phyloP scores from a whole-genome alignment of 1,140 invertebrate genomes.

The Metopolophium dirhodum region DNA sequence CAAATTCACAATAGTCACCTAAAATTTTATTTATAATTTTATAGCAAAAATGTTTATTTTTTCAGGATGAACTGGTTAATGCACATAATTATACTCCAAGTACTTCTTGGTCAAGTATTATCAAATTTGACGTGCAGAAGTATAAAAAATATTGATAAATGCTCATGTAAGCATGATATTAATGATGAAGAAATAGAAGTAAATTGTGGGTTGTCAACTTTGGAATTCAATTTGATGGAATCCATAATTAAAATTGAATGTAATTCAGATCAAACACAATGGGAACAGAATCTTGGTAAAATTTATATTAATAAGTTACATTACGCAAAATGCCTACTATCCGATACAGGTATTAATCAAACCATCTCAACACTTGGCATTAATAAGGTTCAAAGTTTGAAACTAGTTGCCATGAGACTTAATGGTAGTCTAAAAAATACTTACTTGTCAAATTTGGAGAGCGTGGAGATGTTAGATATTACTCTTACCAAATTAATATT shows the following conservation, averaged over 20 bases:
- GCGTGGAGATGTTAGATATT: neutral
- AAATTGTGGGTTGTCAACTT: neutral
- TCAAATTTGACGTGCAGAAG: neutral
- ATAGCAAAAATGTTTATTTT: neutral
- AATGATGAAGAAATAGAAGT: slow-evolving; percentile 32
- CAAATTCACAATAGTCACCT: neutral
- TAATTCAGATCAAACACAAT: slow-evolving; percentile 7
- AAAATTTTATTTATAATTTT: neutral
- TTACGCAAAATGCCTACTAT: slow-evolving; percentile 7
- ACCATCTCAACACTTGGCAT: slow-evolving; percentile 42
- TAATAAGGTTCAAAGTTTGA: neutral
- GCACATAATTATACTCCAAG: neutral
- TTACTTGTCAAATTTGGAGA: slow-evolving; percentile 40
- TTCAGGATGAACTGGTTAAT: slow-evolving; percentile 48
- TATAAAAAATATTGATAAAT: neutral
- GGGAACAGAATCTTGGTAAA: slow-evolving; percentile 29
- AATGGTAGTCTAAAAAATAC: neutral
- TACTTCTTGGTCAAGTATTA: slow-evolving; percentile 20
- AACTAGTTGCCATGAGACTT: neutral
- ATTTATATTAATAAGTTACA: slow-evolving; percentile 7
- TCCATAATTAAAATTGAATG: slow-evolving; percentile 24
- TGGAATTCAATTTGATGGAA: neutral
- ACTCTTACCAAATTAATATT: slow-evolving; percentile 23
- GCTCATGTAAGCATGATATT: neutral
- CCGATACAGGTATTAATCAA: neutral